Conservation (phyloP, 2,888 invertebrate genomes). For the Luperina testacea region DNA sequence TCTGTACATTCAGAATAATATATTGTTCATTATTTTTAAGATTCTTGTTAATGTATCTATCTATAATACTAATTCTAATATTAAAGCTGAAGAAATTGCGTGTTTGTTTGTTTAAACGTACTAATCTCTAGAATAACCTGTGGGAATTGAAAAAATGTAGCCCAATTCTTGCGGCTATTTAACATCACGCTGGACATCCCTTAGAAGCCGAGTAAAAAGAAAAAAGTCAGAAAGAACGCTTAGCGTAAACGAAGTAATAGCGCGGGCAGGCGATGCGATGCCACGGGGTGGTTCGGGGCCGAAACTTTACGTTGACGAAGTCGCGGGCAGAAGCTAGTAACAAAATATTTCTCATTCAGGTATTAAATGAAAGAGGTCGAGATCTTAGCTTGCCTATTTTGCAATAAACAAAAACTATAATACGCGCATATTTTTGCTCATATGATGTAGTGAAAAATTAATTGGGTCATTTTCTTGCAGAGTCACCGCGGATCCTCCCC, state of each 20-base stretch:
- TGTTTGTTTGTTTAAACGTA: too few relatives aligned
- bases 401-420: not conserved
- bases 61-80: too few relatives aligned
- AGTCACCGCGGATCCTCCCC: conserved; percentile 95
- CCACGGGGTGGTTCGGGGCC: not conserved
- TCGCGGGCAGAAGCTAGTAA: not conserved
- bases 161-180: too few relatives aligned
- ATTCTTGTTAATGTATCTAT: not conserved
- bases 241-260: not conserved
- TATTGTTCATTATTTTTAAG: not conserved
- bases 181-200: too few relatives aligned
- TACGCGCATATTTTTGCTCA: not conserved
- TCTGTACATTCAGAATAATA: not conserved
- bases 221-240: not conserved
- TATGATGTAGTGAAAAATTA: not conserved
- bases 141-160: too few relatives aligned
- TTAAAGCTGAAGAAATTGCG: too few relatives aligned
- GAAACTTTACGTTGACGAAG: too few relatives aligned
- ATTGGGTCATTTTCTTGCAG: conserved; percentile 72
- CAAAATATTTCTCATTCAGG: not conserved
- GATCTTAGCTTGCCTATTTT: not conserved
- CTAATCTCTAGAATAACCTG: too few relatives aligned
- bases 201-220: too few relatives aligned
- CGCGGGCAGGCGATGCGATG: not conserved
- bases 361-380: not conserved